A percentile compares a stretch with the other conserved stretches of the same genome.
Conservation (phyloP, 2,797 vertebrate genomes). For the Avahi laniger region DNA sequence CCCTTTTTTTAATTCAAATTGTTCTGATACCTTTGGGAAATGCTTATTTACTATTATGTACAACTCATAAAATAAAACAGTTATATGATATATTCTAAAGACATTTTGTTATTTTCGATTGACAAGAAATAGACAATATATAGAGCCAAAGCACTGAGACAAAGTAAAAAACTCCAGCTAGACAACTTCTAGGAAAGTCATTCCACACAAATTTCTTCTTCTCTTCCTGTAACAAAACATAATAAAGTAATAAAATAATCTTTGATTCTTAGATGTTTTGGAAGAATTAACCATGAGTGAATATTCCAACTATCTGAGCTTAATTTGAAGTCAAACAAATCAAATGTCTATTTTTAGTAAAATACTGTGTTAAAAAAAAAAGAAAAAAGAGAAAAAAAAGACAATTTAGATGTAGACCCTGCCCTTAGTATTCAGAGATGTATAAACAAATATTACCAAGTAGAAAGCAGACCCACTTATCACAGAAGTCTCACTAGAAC, state of each 20-base stretch:
- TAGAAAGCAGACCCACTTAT: not conserved
- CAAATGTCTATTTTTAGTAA: conserved; percentile 1
- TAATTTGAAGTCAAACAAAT: conserved; percentile 6
- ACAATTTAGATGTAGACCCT: not conserved
- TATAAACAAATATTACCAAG: not conserved
- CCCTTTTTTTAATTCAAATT: not conserved
- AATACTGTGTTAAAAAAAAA: not conserved
- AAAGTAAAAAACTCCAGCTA: not conserved
- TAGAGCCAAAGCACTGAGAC: not conserved
- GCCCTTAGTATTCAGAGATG: not conserved
- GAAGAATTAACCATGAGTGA: not conserved
- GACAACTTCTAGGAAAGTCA: not conserved
- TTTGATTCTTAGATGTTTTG: not conserved
- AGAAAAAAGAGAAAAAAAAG: not conserved
- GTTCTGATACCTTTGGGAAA: not conserved
- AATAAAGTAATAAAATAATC: not conserved
- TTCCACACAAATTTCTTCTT: not conserved
- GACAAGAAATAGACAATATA: not conserved
- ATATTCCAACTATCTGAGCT: not conserved
- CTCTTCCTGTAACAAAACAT: not conserved
- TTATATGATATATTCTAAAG: not conserved
- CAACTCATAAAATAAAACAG: not conserved
- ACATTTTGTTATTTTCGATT: not conserved
- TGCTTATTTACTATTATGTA: not conserved
- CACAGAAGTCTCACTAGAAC: not conserved